Base-by-base conservation (phyloP, 2,113 vertebrate genomes). In the Geococcyx californianus region DNA sequence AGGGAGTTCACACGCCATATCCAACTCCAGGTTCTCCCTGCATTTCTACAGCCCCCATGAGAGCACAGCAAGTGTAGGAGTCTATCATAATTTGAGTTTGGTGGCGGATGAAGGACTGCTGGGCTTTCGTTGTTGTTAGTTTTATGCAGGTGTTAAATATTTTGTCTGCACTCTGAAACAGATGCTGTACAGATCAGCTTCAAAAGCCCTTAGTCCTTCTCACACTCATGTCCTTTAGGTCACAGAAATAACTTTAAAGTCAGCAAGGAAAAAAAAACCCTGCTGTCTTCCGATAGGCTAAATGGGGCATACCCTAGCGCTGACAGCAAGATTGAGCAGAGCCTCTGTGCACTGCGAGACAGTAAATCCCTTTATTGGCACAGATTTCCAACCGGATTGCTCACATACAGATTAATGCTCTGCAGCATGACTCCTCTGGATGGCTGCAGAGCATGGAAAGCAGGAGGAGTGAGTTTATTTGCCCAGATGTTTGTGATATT, bases 321-420 rank as follows among this genome's bases (percentile, higher is more conserved):
- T 91, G 94, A 89, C 91, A 94, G 88, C 86, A 95, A 94, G 87
- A 89, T 5, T 94, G 91, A 96, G 56, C 16, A 5, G 15, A 75
- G 69, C 56, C 89, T 94, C 69, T n/a, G n/a, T 38, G 64, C 49
- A 52, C 77, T 49, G 36, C 11, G 85, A 89, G 68, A 76, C 10
- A 11, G 88, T 89, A 90, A 95, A 95, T 85, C 79, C 91, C 76
- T 87, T 94, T 90, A 95, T 69, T 93, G 89, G 90, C 79, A 78
- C 58, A 89, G 85, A 93, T 93, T 73, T 90, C 40, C 63, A 75
- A 36, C 70, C 2, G 25, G 78, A 93, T 94, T 84, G 82, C 91
- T 96, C 86, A 82, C 79, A 91, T 89, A 68, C 69, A 75, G 87
- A 94, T 72, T 73, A 93, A 85, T 75, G 44, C 84, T n/a, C n/a